Base-by-base conservation (phyloP, 2,113 vertebrate species). In the Catharus fuscescens region DNA sequence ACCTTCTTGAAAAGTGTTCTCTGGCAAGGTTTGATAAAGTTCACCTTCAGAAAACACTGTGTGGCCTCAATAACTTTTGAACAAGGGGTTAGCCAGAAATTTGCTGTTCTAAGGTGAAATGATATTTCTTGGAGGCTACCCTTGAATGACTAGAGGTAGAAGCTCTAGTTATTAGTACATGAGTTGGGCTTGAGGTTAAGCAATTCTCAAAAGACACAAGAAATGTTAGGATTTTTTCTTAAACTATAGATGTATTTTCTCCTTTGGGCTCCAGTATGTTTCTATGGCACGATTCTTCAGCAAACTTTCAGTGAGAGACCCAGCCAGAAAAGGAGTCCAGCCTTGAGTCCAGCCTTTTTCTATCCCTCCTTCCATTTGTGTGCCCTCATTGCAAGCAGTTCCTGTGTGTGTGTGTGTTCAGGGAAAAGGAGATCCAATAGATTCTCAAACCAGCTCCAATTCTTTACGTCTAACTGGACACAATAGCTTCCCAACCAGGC, bases 361-460 rank as follows among this genome's bases (percentile, higher is more conserved):
- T 52, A 42, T 8, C 60, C 23, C 14, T 91, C 52, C 32, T 45
- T 53, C 23, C 18, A 11, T 48, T 45, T 6, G 4, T 24, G 9
- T 48, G 45, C 5, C 21, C 18, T 66, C 28, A 32, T 1, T 9
- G 32, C 29, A 36, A 79, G 7, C 53, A 45, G 48, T 18, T 77
- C 42, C 38, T 32, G 5, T 1, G 5, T 2, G 6, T 2, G 6
- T 53, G 17, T 52, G 24, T 24, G 4, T 36, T 50, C 25, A 70
- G n/a, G n/a, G 32, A 61, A 74, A 90, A 52, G 10, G 21, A 76
- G 16, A 84, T 21, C 8, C 2, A 86, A 56, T 0, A 42, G 34
- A 60, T 61, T 85, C 36, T 90, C n/a, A 64, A 61, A 40, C 3
- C 15, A 31, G n/a, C 36, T 80, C 65, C 25, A 53, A 52, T 20